Conservation (phyloP, 2,888 invertebrate genomes). For the Agrilus biguttatus region DNA sequence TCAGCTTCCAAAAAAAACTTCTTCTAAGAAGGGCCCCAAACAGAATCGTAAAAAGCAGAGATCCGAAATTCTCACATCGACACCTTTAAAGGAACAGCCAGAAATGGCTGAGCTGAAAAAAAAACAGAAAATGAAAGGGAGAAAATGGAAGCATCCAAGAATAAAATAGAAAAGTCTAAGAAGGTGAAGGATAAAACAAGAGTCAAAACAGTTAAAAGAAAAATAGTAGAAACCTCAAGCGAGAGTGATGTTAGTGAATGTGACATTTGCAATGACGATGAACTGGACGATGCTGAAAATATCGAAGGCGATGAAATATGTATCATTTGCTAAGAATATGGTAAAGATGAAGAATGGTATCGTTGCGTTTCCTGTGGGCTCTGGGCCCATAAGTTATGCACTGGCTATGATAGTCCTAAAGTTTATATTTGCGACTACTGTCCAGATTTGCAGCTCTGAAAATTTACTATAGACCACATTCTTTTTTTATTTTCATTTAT, state of each 20-base stretch:
- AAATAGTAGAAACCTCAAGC: not conserved
- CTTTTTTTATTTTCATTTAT: no score
- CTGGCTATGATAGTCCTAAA: not conserved
- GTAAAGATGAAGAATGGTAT: conserved; percentile 1
- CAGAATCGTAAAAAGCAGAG: not conserved
- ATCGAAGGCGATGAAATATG: not conserved
- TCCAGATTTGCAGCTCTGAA: no score
- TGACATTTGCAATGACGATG: not conserved
- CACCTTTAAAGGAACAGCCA: not conserved
- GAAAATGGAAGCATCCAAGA: no score
- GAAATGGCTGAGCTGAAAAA: not conserved
- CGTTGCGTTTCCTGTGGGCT: conserved; percentile 1
- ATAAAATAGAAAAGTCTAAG: no score
- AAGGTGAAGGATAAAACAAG: not conserved
- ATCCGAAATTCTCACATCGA: not conserved
- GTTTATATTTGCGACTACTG: not conserved
- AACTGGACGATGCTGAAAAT: not conserved
- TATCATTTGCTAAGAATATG: not conserved
- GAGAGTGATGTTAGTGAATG: not conserved
- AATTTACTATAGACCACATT: no score
- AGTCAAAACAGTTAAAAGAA: not conserved
- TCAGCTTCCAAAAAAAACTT: no score
- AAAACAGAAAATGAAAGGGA: not conserved
- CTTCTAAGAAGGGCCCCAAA: no score
- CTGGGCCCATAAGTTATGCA: not conserved